Evolutionary conservation across 1,140 invertebrate genomes (phyloP), one percentile per base, ranked within the genome.

Genomic region (Chymomyza costata): DNA sequence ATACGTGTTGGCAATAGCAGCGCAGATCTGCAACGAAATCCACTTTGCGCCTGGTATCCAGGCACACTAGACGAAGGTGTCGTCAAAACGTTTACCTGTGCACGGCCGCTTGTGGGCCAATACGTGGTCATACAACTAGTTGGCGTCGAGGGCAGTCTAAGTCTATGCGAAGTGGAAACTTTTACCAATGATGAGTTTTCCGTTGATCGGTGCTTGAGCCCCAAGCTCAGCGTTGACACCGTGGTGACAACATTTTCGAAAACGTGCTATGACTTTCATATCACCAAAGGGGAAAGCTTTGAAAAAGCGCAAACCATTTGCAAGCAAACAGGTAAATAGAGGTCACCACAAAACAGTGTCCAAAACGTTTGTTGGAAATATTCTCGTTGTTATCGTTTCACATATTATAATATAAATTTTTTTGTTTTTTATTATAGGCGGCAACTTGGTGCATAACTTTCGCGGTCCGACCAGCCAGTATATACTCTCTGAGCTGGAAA

Each of bases 1-100:
- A 96, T 97, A 52, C 87, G 95, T 28, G 94, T 97, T 3, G 95
- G 95, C 15, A 96, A 97, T 83, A 96, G 94, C 84, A 95, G 93
- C 44, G 89, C 89, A 1, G 93, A 95, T 66, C 85, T 96, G 28
- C 93, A 95, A 80, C 89, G 93, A 35, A 97, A 97, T 87, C 93
- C 94, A 25, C 86, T 97, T 1, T 97, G 95, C 78, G 94, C 95
- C 8, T 97, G 95, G 95, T 95, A 94, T 86, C 94, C 95, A 0
- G 94, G 94, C 44, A 95, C 94, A n/a, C 90, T 96, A 35, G 94
- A 96, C 73, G 94, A 96, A 86, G 95, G 94, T 18, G 89, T 92
- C n/a, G 95, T 94, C 3, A 95, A 95, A 86, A 94, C 93, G 11
- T 95, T 97, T 82, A 90, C 90, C 1, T 97, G 95, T 85, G 95